These are phyloP conservation scores for Ondatra zibethicus DNA, from an alignment of 2,113 vertebrate genomes.

Conservation along the genomic window DNA sequence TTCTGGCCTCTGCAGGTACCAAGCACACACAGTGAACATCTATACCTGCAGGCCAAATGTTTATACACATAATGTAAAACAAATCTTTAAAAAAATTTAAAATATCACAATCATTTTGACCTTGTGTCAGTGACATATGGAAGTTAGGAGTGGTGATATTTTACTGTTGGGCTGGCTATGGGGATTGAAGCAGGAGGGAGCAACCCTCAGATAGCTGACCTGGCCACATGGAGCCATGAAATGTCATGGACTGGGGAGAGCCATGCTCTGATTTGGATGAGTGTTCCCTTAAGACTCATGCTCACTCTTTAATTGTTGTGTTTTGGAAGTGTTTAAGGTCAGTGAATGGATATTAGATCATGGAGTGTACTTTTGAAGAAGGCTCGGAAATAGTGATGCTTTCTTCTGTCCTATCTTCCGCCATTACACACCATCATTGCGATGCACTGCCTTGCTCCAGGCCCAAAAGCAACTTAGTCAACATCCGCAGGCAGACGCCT, in stretches of 20 bases:
- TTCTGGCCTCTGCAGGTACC: neutral
- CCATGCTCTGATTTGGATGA: neutral
- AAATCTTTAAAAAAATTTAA: neutral
- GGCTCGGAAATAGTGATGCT: rapidly evolving
- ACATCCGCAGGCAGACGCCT: neutral
- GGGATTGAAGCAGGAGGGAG: neutral
- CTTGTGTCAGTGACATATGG: neutral
- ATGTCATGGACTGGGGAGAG: neutral
- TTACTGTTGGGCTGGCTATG: neutral
- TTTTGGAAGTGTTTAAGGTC: neutral
- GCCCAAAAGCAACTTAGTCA: neutral
- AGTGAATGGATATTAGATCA: neutral
- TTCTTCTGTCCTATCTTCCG: neutral
- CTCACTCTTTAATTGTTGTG: neutral
- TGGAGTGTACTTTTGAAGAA: neutral
- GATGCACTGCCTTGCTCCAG: neutral
- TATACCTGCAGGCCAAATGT: neutral
- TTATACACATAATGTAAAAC: neutral
- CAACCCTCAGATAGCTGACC: neutral
- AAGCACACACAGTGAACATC: neutral
- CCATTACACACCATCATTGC: neutral
- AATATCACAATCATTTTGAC: neutral
- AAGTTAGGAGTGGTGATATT: neutral
- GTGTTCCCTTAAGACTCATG: neutral
- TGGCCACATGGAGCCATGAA: neutral